Evolutionary conservation across 30 jellyfish, hydroid and myxozoan genomes (phyloP).

Genomic region (Pelagia noctiluca): DNA sequence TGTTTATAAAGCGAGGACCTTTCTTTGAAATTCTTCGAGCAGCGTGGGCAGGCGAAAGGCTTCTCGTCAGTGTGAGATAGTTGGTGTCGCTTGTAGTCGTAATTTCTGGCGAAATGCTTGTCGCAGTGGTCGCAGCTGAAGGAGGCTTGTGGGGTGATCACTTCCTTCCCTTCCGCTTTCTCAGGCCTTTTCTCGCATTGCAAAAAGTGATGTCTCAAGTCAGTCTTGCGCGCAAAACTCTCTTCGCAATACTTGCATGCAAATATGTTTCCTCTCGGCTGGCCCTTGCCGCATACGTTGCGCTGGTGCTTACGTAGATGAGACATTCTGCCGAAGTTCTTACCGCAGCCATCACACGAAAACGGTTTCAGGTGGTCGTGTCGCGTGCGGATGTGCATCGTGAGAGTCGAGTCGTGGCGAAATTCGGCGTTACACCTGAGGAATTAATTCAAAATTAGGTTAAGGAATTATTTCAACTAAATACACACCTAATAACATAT

Average conservation of each 20-base stretch:
- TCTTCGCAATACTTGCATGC: slow-evolving; percentile 91
- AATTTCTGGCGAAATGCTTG: slow-evolving; percentile 84
- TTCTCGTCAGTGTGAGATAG: slow-evolving; percentile 96
- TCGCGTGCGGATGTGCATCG: slow-evolving; percentile 99
- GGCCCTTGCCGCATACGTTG: slow-evolving; percentile 94
- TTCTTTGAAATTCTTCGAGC: slow-evolving; percentile 94
- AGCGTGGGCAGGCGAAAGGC: slow-evolving; percentile 90
- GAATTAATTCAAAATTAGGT: background rate
- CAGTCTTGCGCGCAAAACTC: slow-evolving; percentile 81
- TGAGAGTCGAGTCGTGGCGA: slow-evolving; percentile 97
- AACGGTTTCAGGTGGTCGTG: slow-evolving; percentile 99
- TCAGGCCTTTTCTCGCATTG: slow-evolving; percentile 96
- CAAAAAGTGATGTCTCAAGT: slow-evolving; percentile 78
- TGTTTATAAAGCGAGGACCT: slow-evolving; percentile 93
- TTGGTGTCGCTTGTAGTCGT: slow-evolving; percentile 96
- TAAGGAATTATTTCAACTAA: background rate
- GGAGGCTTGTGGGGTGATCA: slow-evolving; percentile 69
- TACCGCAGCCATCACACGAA: slow-evolving; percentile 97
- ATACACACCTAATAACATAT: no score
- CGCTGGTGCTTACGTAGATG: slow-evolving; percentile 99
- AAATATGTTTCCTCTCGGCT: slow-evolving; percentile 63
- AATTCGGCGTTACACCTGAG: slow-evolving; percentile 94
- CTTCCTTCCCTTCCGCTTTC: slow-evolving; percentile 68
- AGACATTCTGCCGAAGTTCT: slow-evolving; percentile 98
- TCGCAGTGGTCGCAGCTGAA: slow-evolving; percentile 92